These are phyloP conservation scores for Donacobius atricapilla DNA, from an alignment of 2,113 vertebrate genomes.

Conservation along the genomic window DNA sequence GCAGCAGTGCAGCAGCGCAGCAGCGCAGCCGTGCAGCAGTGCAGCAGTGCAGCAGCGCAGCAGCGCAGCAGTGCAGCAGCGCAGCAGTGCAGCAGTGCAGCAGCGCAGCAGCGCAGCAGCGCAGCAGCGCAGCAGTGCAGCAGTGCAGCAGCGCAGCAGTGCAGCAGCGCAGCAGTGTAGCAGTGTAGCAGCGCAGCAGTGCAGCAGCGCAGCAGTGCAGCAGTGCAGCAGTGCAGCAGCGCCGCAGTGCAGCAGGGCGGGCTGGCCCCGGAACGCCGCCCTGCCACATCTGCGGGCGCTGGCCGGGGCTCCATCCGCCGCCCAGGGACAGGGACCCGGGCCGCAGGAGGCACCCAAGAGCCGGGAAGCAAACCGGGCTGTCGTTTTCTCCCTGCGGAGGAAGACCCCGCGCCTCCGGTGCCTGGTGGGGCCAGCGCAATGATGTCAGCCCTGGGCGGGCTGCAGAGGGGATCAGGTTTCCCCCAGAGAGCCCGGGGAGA, in stretches of 20 bases:
- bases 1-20: no score
- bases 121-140: no score
- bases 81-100: no score
- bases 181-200: no score
- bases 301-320: not conserved
- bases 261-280: not conserved
- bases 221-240: no score
- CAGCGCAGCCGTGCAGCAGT: no score
- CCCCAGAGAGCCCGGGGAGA: not conserved
- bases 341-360: slow-evolving; percentile 16
- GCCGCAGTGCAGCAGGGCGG: not conserved
- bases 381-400: slow-evolving; percentile 9
- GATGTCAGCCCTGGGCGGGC: not conserved
- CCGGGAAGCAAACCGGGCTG: slow-evolving; percentile 27
- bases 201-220: no score
- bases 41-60: no score
- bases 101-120: no score
- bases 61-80: no score
- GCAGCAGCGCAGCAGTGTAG: no score
- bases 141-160: no score
- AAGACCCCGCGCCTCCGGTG: not conserved
- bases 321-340: not conserved
- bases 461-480: slow-evolving; percentile 1
- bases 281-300: not conserved
- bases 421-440: not conserved